Evolutionary conservation across 2,888 invertebrate genomes (phyloP), one percentile per base, ranked within the genome.

Genomic region (Dysmachus trigonus): DNA sequence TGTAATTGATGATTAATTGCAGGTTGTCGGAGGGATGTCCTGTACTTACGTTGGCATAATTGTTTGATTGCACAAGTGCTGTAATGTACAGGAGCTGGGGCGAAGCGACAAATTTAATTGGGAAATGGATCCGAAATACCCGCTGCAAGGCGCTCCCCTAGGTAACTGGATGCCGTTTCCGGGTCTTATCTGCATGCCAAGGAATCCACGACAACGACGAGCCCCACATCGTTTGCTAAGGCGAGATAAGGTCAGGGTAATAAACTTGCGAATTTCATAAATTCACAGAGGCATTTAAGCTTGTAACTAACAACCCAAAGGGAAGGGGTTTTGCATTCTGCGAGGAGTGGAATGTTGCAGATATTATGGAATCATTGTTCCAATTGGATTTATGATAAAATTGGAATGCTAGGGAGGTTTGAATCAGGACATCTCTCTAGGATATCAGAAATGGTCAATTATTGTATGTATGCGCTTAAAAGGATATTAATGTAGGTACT

Each of bases 1-100:
- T 71, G 72, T 83, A 83, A 83, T 83, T 72, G 72, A 41, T 83
- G 83, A 72, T 72, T 83, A 72, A 72, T 83, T 83, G 72, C 41
- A 77, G 77, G 77, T 77, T 77, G 41, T 77, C 27, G 73, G 31
- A 18, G 62, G 31, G 77, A 27, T n/a, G 33, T 6, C 33, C 6
- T 33, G 33, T 6, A 6, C 6, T 6, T 73, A 7, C 73, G 22
- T 7, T 30, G 35, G 30, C 18, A 41, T 41, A 38, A 73, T 35
- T 73, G 73, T 73, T 73, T 35, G 15, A 31, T 31, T 31, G 35
- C 31, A 73, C 73, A 35, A 73, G 10, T 31, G 33, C n/a, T 73
- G 73, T 73, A 73, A 73, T 31, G 15, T 13, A 18, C n/a, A n/a
- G 10, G 10, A 73, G 35, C 35, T 18, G 73, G 73, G 31, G 18